Evolutionary conservation across 2,797 vertebrate species (phyloP).

Genomic region (Chloroceryle amazona): DNA sequence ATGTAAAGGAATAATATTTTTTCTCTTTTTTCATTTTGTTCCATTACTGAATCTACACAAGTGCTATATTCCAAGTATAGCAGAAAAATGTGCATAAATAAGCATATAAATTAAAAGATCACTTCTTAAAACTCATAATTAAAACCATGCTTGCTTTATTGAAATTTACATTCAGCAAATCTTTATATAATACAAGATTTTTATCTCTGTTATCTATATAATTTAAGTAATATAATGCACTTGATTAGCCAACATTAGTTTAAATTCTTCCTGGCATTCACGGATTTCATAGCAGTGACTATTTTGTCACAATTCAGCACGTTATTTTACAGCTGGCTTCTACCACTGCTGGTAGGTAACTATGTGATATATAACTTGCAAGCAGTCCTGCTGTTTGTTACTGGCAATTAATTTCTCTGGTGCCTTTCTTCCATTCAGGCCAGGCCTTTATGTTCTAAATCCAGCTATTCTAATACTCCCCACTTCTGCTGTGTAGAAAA

Average conservation of each 20-base stretch:
- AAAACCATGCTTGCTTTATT: neutral
- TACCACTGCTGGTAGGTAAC: constrained; percentile 91
- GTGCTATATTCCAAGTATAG: neutral
- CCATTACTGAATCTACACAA: neutral
- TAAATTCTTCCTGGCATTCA: constrained; percentile 31
- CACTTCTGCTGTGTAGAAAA: constrained; percentile 94
- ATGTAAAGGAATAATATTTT: neutral
- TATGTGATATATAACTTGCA: constrained; percentile 96
- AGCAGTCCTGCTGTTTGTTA: constrained; percentile 99
- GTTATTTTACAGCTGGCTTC: constrained; percentile 81
- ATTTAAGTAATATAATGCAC: neutral
- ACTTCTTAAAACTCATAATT: neutral
- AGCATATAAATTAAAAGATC: neutral
- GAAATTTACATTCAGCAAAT: neutral
- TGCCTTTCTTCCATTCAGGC: constrained; percentile 98
- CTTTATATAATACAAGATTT: neutral
- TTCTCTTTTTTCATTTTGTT: neutral
- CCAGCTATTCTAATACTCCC: constrained; percentile 95
- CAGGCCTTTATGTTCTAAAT: constrained; percentile 98
- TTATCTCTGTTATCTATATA: neutral
- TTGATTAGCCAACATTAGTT: constrained; percentile 43
- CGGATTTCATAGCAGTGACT: constrained; percentile 46
- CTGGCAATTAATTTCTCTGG: constrained; percentile 99
- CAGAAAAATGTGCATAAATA: neutral
- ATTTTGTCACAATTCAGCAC: constrained; percentile 70